Percentiles rank a stretch among this genome's conserved stretches.
Evolutionary conservation across 2,113 vertebrate species (phyloP).

Genomic region (Sinocyclocheilus rhinocerous): DNA sequence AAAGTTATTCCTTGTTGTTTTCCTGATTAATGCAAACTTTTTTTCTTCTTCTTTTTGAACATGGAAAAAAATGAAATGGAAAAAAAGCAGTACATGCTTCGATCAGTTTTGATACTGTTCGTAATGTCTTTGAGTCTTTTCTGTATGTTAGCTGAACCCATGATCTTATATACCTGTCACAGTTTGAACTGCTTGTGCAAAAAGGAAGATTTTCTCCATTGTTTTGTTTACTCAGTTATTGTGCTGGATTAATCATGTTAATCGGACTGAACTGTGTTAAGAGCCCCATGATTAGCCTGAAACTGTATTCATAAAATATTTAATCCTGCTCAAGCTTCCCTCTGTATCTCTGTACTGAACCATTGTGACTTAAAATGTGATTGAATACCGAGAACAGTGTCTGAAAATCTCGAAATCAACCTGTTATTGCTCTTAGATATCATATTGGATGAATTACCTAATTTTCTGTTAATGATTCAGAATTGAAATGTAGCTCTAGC

Average conservation of each 20-base stretch:
- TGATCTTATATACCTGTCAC: slow-evolving; percentile 16
- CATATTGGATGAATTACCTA: background rate
- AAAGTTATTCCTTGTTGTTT: slow-evolving; percentile 15
- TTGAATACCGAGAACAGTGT: background rate
- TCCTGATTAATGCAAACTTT: background rate
- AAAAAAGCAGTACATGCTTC: slow-evolving; percentile 7
- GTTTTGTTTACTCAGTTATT: background rate
- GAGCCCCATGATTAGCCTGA: background rate
- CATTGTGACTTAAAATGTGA: background rate
- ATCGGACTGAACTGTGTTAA: slow-evolving; percentile 2
- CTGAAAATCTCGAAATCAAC: slow-evolving; percentile 8
- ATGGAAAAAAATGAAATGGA: background rate
- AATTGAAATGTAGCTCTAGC: slow-evolving; percentile 48
- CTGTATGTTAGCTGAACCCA: slow-evolving; percentile 21
- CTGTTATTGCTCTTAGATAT: slow-evolving; percentile 24
- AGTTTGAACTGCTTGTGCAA: background rate
- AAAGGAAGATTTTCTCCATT: background rate
- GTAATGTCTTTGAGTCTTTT: slow-evolving; percentile 23
- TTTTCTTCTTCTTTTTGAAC: background rate
- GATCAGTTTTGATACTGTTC: slow-evolving; percentile 25
- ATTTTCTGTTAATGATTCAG: background rate
- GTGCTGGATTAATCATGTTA: slow-evolving; percentile 27
- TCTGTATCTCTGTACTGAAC: slow-evolving; percentile 9
- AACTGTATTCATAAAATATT: background rate
- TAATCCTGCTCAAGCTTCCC: slow-evolving; percentile 1